Evolutionary conservation across 64 coral and sea anemone species (phyloP).

Genomic region (Actinia tenebrosa): DNA sequence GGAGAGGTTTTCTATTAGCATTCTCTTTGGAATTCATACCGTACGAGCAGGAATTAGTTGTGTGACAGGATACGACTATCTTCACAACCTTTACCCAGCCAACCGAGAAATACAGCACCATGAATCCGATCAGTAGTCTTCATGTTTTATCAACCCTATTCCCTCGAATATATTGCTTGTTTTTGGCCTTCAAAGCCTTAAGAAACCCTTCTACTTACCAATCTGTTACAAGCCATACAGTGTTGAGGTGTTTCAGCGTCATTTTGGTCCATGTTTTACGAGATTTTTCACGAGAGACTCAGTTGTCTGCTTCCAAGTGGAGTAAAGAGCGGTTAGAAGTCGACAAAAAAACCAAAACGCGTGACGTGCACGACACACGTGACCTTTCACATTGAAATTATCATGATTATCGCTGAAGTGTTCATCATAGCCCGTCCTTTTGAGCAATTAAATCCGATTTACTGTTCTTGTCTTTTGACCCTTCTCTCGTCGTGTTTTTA

Average conservation of each 20-base stretch:
- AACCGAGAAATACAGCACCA: constrained; percentile 1
- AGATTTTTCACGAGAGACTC: not conserved
- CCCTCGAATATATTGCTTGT: not conserved
- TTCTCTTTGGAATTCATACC: not conserved
- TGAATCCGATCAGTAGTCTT: not conserved
- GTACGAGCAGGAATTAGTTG: not conserved
- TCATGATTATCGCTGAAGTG: constrained; percentile 8
- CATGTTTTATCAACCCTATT: not conserved
- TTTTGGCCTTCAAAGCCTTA: not conserved
- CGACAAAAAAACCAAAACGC: not conserved
- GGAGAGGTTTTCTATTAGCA: not conserved
- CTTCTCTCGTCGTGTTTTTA: not conserved
- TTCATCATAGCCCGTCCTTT: not conserved
- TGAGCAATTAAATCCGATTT: not conserved
- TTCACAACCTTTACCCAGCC: not conserved
- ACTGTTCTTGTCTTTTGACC: not conserved
- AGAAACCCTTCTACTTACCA: constrained; percentile 12
- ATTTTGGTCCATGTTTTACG: constrained; percentile 1
- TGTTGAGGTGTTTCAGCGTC: not conserved
- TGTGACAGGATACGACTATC: not conserved
- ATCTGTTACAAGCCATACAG: constrained; percentile 11
- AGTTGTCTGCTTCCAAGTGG: not conserved
- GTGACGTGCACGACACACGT: constrained; percentile 5
- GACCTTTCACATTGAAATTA: not conserved
- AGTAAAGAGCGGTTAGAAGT: constrained; percentile 1